A percentile compares a stretch with the other conserved stretches of the same genome.
Conservation (phyloP, 1,140 invertebrate species). For the Apis laboriosa region DNA sequence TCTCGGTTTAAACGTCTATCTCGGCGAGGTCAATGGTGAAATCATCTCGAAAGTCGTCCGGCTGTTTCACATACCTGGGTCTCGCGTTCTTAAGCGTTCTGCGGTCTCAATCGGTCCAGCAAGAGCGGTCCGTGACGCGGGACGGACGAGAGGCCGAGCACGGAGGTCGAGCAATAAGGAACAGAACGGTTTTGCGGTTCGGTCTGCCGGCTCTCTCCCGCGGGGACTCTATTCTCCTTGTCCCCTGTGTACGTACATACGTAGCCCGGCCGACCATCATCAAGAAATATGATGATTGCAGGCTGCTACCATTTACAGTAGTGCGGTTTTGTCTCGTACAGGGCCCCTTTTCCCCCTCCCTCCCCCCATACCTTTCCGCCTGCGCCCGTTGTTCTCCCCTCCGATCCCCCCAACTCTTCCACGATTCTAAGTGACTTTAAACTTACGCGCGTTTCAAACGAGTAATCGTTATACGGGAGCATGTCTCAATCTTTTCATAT, state of each 20-base stretch:
- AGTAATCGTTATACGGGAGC: constrained; percentile 17
- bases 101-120: constrained; percentile 60
- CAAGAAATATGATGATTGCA: constrained; percentile 76
- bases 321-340: constrained; percentile 70
- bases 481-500: constrained; percentile 13
- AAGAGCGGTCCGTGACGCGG: constrained; percentile 32
- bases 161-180: constrained; percentile 75
- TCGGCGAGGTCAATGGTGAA: constrained; percentile 58
- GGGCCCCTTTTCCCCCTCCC: constrained; percentile 20
- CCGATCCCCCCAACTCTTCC: constrained; percentile 15
- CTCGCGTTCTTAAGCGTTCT: constrained; percentile 59
- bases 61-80: constrained; percentile 56
- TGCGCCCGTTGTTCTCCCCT: constrained; percentile 24
- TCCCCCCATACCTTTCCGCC: constrained; percentile 25
- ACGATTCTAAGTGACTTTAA: constrained; percentile 49
- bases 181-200: constrained; percentile 77
- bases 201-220: constrained; percentile 61
- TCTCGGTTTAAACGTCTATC: constrained; percentile 51
- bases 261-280: constrained; percentile 60
- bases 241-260: constrained; percentile 47
- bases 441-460: constrained; percentile 27
- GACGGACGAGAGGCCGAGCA: constrained; percentile 45
- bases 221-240: constrained; percentile 47
- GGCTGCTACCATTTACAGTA: constrained; percentile 75
- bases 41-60: constrained; percentile 63